Base-by-base conservation (phyloP, 2,113 vertebrate genomes). In the Saguinus imperator region DNA sequence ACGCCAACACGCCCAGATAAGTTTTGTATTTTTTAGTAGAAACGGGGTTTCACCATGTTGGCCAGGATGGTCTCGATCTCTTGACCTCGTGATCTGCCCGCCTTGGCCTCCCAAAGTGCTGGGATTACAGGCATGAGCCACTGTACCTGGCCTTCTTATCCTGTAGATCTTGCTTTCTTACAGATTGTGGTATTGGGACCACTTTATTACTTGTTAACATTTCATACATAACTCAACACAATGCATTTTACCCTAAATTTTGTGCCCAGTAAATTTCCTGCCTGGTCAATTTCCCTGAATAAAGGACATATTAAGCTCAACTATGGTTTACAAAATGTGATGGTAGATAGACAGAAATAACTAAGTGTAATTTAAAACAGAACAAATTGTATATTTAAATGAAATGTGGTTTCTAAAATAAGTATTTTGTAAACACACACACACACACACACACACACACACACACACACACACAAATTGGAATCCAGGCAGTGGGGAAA, bases 401-500 rank as follows among this genome's bases (percentile, higher is more conserved):
- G 57, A 89, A 93, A 72, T 7, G 40, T 3, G 70, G 6, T 8
- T 80, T 97, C 70, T 88, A 92, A 91, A 79, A 82, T 89, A 77
- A 64, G 25, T 66, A 18, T 58, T 89, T 85, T 77, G 5, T 45
- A 94, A 89, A 82, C 7, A 81, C 43, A 92, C 25, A 58, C 11
- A 84, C 3, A 43, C 13, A 89, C 2, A 35, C 25, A 61, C 58
- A 61, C 58, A 61, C 10, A 48, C 1, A 87, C 16, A 61, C 2
- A 29, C 27, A 37, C 1, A 40, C 37, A 40, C 37, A 91, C 29
- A 96, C 23, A 48, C 1, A 80, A 32, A 43, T 20, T 88, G 35
- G 17, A 86, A 92, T 66, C 32, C 11, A 83, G 13, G 4, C 25
- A 75, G 3, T 40, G 37, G 21, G 32, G 9, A 40, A 85, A 43